A percentile compares a stretch with the other conserved stretches of the same genome.
Evolutionary conservation across 2,113 vertebrate species (phyloP).

Genomic region (Lycocorax pyrrhopterus): DNA sequence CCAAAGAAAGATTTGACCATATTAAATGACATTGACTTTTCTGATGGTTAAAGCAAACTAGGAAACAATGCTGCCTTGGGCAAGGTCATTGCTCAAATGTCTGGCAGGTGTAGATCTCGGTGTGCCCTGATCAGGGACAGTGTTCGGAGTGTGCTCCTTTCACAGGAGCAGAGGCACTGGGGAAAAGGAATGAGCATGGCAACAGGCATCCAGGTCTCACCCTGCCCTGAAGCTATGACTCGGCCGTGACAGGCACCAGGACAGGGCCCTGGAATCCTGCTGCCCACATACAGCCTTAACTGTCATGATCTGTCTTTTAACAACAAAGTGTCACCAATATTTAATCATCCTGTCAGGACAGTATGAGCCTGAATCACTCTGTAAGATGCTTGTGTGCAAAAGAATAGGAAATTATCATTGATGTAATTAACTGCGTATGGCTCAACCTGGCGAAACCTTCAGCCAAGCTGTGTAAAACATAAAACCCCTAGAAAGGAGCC

Average conservation of each 20-base stretch:
- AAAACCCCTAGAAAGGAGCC: background rate
- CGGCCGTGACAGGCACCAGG: background rate
- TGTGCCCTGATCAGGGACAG: rapidly evolving
- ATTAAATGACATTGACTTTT: background rate
- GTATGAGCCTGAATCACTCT: background rate
- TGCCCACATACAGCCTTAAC: background rate
- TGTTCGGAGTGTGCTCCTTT: background rate
- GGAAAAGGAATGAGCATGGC: background rate
- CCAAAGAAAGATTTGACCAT: background rate
- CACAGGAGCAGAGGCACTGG: background rate
- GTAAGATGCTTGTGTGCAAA: background rate
- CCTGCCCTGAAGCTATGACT: background rate
- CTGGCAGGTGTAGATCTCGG: rapidly evolving
- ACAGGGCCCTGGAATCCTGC: background rate
- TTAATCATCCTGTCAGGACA: background rate
- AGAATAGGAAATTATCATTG: background rate
- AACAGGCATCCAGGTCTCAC: background rate
- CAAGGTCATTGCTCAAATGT: background rate
- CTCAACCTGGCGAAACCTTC: background rate
- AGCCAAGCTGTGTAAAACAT: background rate
- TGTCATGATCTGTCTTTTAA: background rate
- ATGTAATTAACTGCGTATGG: background rate
- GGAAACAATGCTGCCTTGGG: background rate
- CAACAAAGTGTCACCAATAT: background rate
- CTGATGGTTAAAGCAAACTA: background rate